Percentiles rank a stretch among this genome's conserved stretches.
Evolutionary conservation across 2,888 invertebrate species (phyloP).

Genomic region (Spicauda simplicius): DNA sequence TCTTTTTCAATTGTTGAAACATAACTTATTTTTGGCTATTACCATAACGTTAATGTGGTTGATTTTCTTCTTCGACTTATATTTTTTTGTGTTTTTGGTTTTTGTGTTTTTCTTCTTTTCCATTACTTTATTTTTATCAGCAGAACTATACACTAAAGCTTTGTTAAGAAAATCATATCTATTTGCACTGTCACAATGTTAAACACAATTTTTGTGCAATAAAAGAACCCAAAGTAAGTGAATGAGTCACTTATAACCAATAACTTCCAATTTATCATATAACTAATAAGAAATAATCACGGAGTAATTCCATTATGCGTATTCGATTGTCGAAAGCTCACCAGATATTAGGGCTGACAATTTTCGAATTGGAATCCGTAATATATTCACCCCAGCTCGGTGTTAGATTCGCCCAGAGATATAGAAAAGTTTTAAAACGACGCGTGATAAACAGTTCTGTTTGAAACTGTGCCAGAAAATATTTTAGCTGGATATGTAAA

Average conservation of each 20-base stretch:
- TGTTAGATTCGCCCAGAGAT: conserved; percentile 43
- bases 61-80: too few species aligned
- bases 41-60: too few species aligned
- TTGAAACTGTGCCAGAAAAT: conserved; percentile 34
- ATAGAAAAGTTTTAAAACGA: conserved; percentile 42
- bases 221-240: neutral
- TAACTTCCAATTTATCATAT: conserved; percentile 56
- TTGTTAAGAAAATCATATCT: too few species aligned
- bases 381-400: conserved; percentile 73
- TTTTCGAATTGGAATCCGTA: conserved; percentile 78
- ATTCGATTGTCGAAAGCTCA: conserved; percentile 70
- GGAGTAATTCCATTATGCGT: conserved; percentile 67
- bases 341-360: conserved; percentile 77
- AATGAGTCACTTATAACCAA: conserved; percentile 14
- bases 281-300: conserved; percentile 79
- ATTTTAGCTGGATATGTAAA: conserved; percentile 4
- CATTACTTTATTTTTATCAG: too few species aligned
- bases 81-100: too few species aligned
- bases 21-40: too few species aligned
- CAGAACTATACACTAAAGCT: too few species aligned
- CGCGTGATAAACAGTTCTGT: conserved; percentile 15
- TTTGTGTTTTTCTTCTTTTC: too few species aligned
- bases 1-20: too few species aligned
- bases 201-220: too few species aligned
- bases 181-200: too few species aligned